These are phyloP conservation scores for Melanotaenia parkinsoni DNA, from an alignment of 2,797 vertebrate species.

Conservation along the genomic window DNA sequence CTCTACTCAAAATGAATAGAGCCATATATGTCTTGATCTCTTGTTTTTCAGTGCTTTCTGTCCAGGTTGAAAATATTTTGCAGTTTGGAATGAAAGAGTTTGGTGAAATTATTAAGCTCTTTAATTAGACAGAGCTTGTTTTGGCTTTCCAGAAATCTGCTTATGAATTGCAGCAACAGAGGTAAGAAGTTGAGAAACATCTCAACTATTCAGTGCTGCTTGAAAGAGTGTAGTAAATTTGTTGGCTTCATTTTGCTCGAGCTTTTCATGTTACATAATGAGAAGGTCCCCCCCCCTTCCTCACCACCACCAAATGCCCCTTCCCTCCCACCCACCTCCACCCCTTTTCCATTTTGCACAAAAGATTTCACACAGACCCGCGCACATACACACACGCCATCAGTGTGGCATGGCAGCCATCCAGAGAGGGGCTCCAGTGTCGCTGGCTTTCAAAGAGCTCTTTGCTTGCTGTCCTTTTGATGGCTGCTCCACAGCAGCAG, in stretches of 20 bases:
- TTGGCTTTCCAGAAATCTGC: conserved; percentile 39
- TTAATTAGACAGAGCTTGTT: conserved; percentile 14
- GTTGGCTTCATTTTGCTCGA: conserved; percentile 62
- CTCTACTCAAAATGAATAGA: background rate
- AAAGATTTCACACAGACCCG: conserved; percentile 67
- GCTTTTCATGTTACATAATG: conserved; percentile 77
- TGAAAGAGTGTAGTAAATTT: conserved; percentile 62
- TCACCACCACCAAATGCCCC: conserved; percentile 6
- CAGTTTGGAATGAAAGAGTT: conserved; percentile 6
- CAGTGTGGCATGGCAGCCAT: conserved; percentile 65
- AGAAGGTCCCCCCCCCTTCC: background rate
- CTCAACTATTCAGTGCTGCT: conserved; percentile 43
- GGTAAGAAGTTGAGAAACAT: conserved; percentile 56
- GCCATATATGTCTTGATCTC: background rate
- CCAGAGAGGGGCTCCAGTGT: conserved; percentile 75
- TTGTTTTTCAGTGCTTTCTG: conserved; percentile 3
- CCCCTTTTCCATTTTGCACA: conserved; percentile 62
- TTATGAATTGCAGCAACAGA: conserved; percentile 44
- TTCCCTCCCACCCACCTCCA: background rate
- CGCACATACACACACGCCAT: conserved; percentile 37
- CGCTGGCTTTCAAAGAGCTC: conserved; percentile 72
- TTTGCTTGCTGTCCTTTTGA: conserved; percentile 75
- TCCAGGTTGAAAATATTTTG: background rate
- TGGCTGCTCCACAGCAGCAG: conserved; percentile 62
- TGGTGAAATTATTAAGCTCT: conserved; percentile 10